Evolutionary conservation across 2,797 vertebrate species (phyloP).

Genomic region (Onychomys arenicola): DNA sequence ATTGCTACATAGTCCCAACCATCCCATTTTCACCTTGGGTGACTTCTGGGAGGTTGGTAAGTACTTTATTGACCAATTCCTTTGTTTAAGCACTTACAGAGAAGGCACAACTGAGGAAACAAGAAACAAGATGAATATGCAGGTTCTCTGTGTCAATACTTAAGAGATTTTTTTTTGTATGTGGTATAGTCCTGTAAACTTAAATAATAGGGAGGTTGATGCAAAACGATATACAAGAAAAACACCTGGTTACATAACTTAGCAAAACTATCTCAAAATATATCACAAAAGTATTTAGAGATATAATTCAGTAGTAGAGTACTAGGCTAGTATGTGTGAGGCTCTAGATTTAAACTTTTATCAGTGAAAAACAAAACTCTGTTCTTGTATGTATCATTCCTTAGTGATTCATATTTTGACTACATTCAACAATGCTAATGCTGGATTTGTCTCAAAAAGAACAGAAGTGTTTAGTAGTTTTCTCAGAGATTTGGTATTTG

Average conservation of each 20-base stretch:
- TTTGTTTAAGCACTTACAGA: slow-evolving; percentile 7
- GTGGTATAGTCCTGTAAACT: neutral
- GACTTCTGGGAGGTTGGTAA: slow-evolving; percentile 36
- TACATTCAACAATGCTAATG: neutral
- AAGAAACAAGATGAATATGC: slow-evolving; percentile 21
- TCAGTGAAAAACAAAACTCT: neutral
- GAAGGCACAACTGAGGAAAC: slow-evolving; percentile 14
- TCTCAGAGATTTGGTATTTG: neutral
- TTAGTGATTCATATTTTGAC: neutral
- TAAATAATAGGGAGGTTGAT: neutral
- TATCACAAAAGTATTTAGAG: neutral
- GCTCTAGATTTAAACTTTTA: neutral
- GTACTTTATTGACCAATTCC: slow-evolving; percentile 9
- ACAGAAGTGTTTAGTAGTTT: neutral
- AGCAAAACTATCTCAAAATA: neutral
- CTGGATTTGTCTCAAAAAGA: neutral
- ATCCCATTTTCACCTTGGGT: neutral
- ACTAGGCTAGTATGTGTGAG: neutral
- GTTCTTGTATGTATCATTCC: neutral
- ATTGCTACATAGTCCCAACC: neutral
- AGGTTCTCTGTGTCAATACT: neutral
- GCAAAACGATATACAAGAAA: neutral
- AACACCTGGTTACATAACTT: neutral
- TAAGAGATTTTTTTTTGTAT: neutral
- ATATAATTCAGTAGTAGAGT: neutral